Evolutionary conservation across 1,140 invertebrate species (phyloP).

Genomic region (Subanguina moxae): DNA sequence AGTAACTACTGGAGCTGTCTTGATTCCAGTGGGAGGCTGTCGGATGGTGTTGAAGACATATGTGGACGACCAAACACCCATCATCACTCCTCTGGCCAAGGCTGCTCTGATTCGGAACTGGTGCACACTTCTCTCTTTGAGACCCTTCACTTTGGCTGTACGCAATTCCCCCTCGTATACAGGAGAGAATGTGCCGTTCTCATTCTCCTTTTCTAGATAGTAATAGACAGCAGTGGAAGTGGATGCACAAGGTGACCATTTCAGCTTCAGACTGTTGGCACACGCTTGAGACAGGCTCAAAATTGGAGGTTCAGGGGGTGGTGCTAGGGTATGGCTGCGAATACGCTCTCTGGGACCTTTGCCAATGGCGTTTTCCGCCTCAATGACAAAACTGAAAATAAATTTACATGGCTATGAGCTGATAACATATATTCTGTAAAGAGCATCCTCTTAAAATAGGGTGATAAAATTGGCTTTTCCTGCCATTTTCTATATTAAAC

Average conservation of each 20-base stretch:
- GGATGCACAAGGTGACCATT: slow-evolving; percentile 33
- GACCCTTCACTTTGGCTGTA: slow-evolving; percentile 44
- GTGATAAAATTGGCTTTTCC: slow-evolving; percentile 5
- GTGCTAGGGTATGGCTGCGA: slow-evolving; percentile 20
- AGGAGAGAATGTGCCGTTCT: slow-evolving; percentile 46
- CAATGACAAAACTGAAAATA: slow-evolving; percentile 34
- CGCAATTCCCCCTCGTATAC: slow-evolving; percentile 54
- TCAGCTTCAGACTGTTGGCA: slow-evolving; percentile 48
- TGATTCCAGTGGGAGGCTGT: slow-evolving; percentile 39
- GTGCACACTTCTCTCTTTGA: slow-evolving; percentile 38
- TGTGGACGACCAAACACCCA: slow-evolving; percentile 18
- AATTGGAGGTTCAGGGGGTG: slow-evolving; percentile 45
- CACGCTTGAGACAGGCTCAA: slow-evolving; percentile 28
- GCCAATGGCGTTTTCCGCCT: slow-evolving; percentile 44
- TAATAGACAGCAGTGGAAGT: slow-evolving; percentile 34
- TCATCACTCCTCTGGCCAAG: slow-evolving; percentile 14
- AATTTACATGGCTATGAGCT: no score
- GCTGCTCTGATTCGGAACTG: slow-evolving; percentile 52
- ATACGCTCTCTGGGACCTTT: slow-evolving; percentile 21
- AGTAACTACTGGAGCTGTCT: slow-evolving; percentile 38
- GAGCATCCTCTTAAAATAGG: background rate
- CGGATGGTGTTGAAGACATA: slow-evolving; percentile 30
- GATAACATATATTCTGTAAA: background rate
- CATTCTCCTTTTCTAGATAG: slow-evolving; percentile 53
- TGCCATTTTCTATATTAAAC: no score